These are phyloP conservation scores for Boloria euphrosyne DNA, from an alignment of 2,888 invertebrate species.

Conservation along the genomic window DNA sequence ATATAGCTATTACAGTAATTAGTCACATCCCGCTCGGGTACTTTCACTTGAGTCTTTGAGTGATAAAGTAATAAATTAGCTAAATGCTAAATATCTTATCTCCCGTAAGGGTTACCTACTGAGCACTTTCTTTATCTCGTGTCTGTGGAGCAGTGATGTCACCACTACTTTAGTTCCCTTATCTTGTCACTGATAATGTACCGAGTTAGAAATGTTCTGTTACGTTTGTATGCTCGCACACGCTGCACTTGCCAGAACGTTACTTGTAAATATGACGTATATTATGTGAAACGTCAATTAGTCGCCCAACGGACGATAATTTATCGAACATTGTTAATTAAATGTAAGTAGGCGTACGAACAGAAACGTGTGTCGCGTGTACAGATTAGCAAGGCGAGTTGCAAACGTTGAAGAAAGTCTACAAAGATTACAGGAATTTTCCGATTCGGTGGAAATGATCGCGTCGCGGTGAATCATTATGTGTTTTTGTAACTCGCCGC, in stretches of 20 bases:
- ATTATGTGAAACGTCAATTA: conserved; percentile 36
- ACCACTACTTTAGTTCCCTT: conserved; percentile 67
- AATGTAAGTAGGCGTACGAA: conserved; percentile 40
- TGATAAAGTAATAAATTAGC: conserved; percentile 52
- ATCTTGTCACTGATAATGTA: conserved; percentile 72
- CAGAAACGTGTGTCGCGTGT: conserved; percentile 58
- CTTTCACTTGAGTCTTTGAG: conserved; percentile 29
- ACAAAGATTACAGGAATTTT: conserved; percentile 77
- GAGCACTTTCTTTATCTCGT: conserved; percentile 74
- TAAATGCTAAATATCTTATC: conserved; percentile 44
- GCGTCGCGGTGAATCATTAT: conserved; percentile 74
- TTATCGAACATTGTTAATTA: conserved; percentile 34
- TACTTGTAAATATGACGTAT: conserved; percentile 37
- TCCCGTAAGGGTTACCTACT: conserved; percentile 59
- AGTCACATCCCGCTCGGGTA: conserved; percentile 28
- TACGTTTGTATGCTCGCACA: conserved; percentile 35
- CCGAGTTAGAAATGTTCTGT: conserved; percentile 62
- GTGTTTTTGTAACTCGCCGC: conserved; percentile 61
- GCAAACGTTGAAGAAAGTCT: conserved; percentile 72
- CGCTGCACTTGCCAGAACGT: conserved; percentile 34
- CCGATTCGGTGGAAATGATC: conserved; percentile 77
- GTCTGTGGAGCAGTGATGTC: conserved; percentile 72
- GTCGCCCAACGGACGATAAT: conserved; percentile 31
- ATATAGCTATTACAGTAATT: conserved; percentile 25
- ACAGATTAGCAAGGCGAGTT: conserved; percentile 52